These are phyloP conservation scores for Capitella teleta DNA, from an alignment of 1,140 invertebrate species.

Conservation along the genomic window DNA sequence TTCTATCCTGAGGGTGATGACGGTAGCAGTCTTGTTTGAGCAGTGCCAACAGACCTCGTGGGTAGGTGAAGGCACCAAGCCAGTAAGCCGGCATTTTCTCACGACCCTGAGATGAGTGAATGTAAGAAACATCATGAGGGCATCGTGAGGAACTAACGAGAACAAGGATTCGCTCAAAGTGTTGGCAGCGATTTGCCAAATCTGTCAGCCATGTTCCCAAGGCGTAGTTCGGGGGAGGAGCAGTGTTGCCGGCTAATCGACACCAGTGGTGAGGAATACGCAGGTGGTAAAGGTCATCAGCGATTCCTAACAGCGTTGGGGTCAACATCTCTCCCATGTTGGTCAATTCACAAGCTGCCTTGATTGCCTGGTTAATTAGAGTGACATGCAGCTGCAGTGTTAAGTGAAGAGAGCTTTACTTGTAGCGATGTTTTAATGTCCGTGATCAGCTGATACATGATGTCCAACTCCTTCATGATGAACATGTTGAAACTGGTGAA, in stretches of 20 bases:
- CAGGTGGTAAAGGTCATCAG: conserved; percentile 35
- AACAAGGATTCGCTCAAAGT: conserved; percentile 37
- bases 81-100: conserved; percentile 40
- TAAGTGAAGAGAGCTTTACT: conserved; percentile 14
- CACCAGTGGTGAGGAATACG: conserved; percentile 35
- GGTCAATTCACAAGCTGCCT: conserved; percentile 30
- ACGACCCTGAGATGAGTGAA: conserved; percentile 31
- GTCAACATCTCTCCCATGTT: conserved; percentile 31
- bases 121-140: too few species aligned
- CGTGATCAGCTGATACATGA: conserved; percentile 31
- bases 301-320: conserved; percentile 26
- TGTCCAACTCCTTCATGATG: conserved; percentile 37
- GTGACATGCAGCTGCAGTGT: background rate
- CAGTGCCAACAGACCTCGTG: conserved; percentile 29
- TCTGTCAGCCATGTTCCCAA: conserved; percentile 34
- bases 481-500: conserved; percentile 35
- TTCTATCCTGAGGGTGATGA: conserved; percentile 24
- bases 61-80: conserved; percentile 38
- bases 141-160: too few species aligned
- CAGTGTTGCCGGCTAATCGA: conserved; percentile 25
- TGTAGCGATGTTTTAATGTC: conserved; percentile 32
- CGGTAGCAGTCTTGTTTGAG: conserved; percentile 34
- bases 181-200: conserved; percentile 28
- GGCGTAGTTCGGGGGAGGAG: conserved; percentile 28
- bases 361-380: conserved; percentile 25